These are phyloP conservation scores for Diplodus puntazzo DNA, from an alignment of 2,797 vertebrate genomes.

Conservation along the genomic window DNA sequence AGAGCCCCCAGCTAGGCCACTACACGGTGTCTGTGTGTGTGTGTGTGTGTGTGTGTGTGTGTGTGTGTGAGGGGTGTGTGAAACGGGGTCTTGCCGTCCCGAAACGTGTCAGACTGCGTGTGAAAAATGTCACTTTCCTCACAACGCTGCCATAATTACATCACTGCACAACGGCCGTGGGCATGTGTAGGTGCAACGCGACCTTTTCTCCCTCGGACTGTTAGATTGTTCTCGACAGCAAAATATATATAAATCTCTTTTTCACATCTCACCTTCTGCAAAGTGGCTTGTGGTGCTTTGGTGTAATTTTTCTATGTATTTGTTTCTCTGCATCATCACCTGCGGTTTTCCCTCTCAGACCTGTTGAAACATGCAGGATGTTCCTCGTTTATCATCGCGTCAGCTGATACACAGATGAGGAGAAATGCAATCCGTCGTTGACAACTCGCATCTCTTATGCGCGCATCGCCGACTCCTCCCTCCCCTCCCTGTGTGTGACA, in stretches of 20 bases:
- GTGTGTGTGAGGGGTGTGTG: neutral
- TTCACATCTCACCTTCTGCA: neutral
- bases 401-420: constrained; percentile 27
- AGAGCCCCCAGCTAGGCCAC: constrained; percentile 36
- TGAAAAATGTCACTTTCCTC: constrained; percentile 39
- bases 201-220: constrained; percentile 34
- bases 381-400: constrained; percentile 37
- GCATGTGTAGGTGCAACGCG: neutral
- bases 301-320: too few relatives aligned
- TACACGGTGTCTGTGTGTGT: neutral
- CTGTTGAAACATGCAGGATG: constrained; percentile 52
- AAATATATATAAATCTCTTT: too few relatives aligned
- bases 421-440: constrained; percentile 39
- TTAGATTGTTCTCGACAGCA: constrained; percentile 11
- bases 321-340: neutral
- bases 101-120: constrained; percentile 28
- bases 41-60: too few relatives aligned
- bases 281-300: neutral
- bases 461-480: constrained; percentile 65
- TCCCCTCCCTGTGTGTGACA: constrained; percentile 31
- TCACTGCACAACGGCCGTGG: constrained; percentile 7
- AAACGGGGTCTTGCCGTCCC: constrained; percentile 11
- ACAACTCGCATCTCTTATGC: constrained; percentile 25
- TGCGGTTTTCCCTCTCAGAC: constrained; percentile 17
- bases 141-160: constrained; percentile 14